Conservation (phyloP, 2,888 invertebrate species). For the Thalpophila matura region DNA sequence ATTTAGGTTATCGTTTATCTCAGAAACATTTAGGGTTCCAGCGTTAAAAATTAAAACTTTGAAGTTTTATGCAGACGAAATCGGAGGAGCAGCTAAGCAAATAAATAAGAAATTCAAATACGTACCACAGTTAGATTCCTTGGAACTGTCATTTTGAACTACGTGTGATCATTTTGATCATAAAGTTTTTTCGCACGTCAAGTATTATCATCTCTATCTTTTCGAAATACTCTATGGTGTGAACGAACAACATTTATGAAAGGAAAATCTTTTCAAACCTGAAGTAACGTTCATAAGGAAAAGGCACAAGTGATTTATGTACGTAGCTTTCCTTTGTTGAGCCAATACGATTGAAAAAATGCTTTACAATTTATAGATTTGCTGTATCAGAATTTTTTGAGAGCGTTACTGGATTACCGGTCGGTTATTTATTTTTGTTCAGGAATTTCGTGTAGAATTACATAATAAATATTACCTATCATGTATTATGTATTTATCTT, state of each 20-base stretch:
- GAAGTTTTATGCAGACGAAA: too few relatives aligned
- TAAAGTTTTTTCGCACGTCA: neutral
- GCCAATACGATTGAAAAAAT: constrained; percentile 77
- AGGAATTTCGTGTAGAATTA: constrained; percentile 17
- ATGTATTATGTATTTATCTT: constrained; percentile 36
- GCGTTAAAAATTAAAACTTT: too few relatives aligned
- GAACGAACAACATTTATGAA: constrained; percentile 78
- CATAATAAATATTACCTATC: constrained; percentile 30
- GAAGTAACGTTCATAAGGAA: constrained; percentile 77
- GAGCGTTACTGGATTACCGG: constrained; percentile 46
- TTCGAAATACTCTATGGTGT: constrained; percentile 44
- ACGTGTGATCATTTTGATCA: neutral
- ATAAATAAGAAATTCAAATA: too few relatives aligned
- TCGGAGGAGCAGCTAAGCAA: too few relatives aligned
- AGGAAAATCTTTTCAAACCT: constrained; percentile 79
- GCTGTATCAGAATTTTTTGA: constrained; percentile 52
- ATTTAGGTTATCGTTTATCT: too few relatives aligned
- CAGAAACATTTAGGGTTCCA: too few relatives aligned
- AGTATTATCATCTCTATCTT: constrained; percentile 8
- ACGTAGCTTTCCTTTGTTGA: constrained; percentile 78
- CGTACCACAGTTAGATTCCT: neutral
- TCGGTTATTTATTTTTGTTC: constrained; percentile 19
- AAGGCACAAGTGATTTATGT: constrained; percentile 82
- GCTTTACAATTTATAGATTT: constrained; percentile 65
- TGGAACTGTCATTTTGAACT: neutral